phyloP scores from a whole-genome alignment of 2,113 vertebrate genomes.

The Megaceryle maxima region DNA sequence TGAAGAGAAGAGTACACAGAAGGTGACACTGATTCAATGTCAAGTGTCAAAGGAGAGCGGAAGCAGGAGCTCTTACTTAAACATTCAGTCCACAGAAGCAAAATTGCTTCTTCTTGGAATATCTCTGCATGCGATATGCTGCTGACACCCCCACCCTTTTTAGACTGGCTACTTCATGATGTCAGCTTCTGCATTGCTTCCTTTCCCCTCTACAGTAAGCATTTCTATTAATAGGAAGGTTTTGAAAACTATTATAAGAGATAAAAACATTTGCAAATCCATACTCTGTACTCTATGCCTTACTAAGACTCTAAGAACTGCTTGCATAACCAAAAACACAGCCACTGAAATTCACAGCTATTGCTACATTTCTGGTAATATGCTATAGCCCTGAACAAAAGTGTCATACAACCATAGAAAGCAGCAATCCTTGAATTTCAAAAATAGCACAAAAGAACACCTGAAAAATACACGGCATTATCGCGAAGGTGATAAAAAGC shows the following conservation, averaged over 20 bases:
- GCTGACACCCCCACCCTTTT: background rate
- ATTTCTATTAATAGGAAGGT: background rate
- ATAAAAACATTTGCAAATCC: background rate
- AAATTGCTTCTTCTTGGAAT: background rate
- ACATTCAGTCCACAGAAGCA: background rate
- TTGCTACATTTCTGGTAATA: background rate
- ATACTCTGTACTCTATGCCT: background rate
- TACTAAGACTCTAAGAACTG: background rate
- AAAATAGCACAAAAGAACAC: background rate
- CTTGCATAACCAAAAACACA: background rate
- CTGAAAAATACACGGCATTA: background rate
- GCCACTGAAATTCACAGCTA: background rate
- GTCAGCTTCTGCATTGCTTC: background rate
- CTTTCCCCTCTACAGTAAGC: background rate
- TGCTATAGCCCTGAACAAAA: background rate
- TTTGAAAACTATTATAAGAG: background rate
- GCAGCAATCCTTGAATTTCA: background rate
- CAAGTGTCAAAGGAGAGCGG: background rate
- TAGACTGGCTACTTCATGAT: background rate
- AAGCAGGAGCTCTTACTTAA: background rate
- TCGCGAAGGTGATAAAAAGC: background rate
- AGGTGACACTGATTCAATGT: background rate
- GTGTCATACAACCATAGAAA: background rate
- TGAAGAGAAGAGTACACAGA: background rate
- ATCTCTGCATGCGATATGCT: background rate